Evolutionary conservation across 2,888 invertebrate species (phyloP), one percentile per base, ranked within the genome.

Genomic region (Tinea semifulvella): DNA sequence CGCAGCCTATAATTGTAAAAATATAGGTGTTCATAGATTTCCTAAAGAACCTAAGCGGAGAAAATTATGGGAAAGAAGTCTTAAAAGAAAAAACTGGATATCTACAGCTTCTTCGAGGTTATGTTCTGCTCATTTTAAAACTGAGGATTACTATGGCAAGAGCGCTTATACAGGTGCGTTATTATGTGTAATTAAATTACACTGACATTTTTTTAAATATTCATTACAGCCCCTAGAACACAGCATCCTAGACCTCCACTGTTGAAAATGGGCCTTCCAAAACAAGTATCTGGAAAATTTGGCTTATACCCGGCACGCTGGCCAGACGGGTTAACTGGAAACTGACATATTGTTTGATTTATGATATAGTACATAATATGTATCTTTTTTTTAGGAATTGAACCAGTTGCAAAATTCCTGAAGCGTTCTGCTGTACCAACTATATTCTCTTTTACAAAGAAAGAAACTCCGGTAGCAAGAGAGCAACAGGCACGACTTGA

Each of bases 1-100:
- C 11, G 6, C 31, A 10, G 31, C 31, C 6, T 11, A 49, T 92
- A 85, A 48, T 94, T 88, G 85, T 93, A 91, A 50, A 92, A 69
- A 57, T 83, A 85, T 8, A 90, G 88, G 60, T 90, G 85, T 25
- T 80, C 81, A 56, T 91, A 91, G 53, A 86, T 85, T 58, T 86
- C 88, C 44, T 62, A 65, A 11, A 66, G 56, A 28, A 56, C 54
- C 11, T 56, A 45, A 11, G 53, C 47, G 7, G 50, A 27, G 10
- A 54, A 47, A n/a, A 49, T 49, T 28, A 54, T 35, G 31, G 31
- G 31, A 31, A 31, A 31, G 5, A 31, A 8, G 6, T 7, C 25
- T 22, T 8, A 22, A 22, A n/a, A n/a, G n/a, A n/a, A n/a, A n/a
- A n/a, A n/a, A n/a, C n/a, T n/a, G n/a, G n/a, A n/a, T n/a, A n/a